phyloP scores from a whole-genome alignment of 37 sponge, comb jelly and placozoan species.

The Bolinopsis microptera region DNA sequence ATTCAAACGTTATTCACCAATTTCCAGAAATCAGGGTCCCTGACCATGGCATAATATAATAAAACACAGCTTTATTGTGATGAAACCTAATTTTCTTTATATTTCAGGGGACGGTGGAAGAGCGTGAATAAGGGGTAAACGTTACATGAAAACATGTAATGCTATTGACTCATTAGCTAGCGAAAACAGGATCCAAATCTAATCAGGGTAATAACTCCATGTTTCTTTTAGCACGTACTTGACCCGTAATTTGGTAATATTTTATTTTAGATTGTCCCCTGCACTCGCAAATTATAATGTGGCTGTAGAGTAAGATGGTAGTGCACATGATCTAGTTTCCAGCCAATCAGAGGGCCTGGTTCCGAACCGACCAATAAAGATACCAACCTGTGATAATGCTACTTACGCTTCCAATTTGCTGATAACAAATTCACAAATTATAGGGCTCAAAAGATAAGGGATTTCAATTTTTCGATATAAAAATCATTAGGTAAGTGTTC shows the following conservation, averaged over 20 bases:
- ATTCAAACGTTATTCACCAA: too few relatives aligned
- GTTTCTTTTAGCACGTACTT: conserved; percentile 58
- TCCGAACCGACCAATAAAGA: background rate
- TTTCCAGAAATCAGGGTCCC: too few relatives aligned
- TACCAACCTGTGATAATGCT: background rate
- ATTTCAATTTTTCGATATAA: background rate
- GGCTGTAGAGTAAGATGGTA: background rate
- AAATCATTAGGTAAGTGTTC: background rate
- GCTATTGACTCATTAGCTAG: background rate
- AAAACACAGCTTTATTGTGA: background rate
- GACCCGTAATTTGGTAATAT: conserved; percentile 45
- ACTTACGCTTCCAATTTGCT: background rate
- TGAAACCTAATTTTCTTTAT: background rate
- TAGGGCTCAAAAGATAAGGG: conserved; percentile 59
- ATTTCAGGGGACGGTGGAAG: background rate
- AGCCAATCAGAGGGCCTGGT: background rate
- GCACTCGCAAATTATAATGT: background rate
- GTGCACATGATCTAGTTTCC: background rate
- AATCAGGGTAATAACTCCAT: conserved; percentile 4
- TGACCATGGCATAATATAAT: too few relatives aligned
- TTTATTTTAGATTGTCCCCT: background rate
- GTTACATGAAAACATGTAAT: background rate
- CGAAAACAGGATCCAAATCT: conserved; percentile 9
- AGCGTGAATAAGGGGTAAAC: background rate
- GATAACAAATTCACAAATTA: background rate